Evolutionary conservation across 2,888 invertebrate species (phyloP), one percentile per base, ranked within the genome.

Genomic region (Agrotis clavis): DNA sequence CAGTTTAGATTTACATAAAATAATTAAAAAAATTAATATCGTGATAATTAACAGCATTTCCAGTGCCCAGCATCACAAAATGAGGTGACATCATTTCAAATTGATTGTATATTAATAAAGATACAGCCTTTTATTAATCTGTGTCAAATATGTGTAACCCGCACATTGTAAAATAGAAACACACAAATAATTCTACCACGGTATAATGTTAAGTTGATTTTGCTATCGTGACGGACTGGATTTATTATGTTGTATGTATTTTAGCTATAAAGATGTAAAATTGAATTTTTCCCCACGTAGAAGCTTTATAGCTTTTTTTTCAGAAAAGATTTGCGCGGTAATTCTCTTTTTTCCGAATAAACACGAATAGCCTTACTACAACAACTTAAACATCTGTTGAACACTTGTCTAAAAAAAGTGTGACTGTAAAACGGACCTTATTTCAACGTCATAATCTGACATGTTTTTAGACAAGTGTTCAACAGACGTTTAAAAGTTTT

Each of bases 141-240:
- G 41, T 60, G 47, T 61, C 66, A 75, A 69, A 83, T 70, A 60
- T 84, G 67, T 81, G 72, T 45, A 57, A 35, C 11, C 59, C 59
- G 18, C 57, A 54, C 30, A 19, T 41, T 56, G 45, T 65, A 63
- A 70, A 70, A 74, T 71, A 75, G 48, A 84, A 71, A 74, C 74
- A 84, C 82, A 82, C 74, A 71, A 81, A 73, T 73, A 67, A 74
- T n/a, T 54, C 82, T 82, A 82, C 74, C 74, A 69, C 81, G 50
- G 74, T 54, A 69, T 74, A 69, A 71, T 21, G 35, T 84, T 65
- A 74, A 56, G 45, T 74, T 74, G 48, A 66, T 51, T 77, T 80
- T 79, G 47, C 35, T 57, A 60, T 79, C 56, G 47, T 35, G 25
- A 19, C 11, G 61, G 60, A 67, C 50, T 64, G 51, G 66, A 62